phyloP scores from a whole-genome alignment of 2,113 vertebrate genomes.

The Telmatochromis sp. region DNA sequence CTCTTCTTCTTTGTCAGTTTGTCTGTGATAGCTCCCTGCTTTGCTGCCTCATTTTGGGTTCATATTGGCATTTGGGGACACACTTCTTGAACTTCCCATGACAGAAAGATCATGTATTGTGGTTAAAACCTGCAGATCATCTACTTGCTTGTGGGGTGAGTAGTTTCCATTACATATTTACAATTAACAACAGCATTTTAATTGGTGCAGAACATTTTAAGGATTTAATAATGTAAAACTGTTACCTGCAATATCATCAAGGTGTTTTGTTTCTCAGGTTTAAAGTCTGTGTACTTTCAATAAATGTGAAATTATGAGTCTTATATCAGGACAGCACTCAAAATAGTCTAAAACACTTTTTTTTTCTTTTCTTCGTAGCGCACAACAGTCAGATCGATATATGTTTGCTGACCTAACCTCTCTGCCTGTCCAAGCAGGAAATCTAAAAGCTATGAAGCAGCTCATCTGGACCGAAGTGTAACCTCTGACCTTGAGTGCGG shows the following conservation, averaged over 20 bases:
- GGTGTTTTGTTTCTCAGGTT: background rate
- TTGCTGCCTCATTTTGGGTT: background rate
- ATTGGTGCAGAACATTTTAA: background rate
- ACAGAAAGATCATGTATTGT: background rate
- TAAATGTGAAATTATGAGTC: background rate
- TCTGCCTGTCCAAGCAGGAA: slow-evolving; percentile 51
- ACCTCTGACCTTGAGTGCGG: slow-evolving; percentile 58
- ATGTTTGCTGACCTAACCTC: slow-evolving; percentile 66
- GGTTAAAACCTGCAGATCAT: background rate
- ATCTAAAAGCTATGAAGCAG: slow-evolving; percentile 63
- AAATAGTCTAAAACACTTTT: background rate
- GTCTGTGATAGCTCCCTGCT: background rate
- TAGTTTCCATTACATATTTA: background rate
- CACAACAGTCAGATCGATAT: slow-evolving; percentile 61
- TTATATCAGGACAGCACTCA: background rate
- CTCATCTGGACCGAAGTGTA: slow-evolving; percentile 44
- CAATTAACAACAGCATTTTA: background rate
- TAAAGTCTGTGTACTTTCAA: background rate
- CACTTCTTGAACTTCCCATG: no score
- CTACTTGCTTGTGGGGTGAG: background rate
- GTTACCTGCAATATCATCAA: background rate
- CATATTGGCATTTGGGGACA: background rate
- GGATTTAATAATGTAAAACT: background rate
- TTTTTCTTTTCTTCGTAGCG: background rate
- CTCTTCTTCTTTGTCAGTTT: background rate